Evolutionary conservation across 2,888 invertebrate species (phyloP), one percentile per base, ranked within the genome.

Genomic region (Acheta domesticus): DNA sequence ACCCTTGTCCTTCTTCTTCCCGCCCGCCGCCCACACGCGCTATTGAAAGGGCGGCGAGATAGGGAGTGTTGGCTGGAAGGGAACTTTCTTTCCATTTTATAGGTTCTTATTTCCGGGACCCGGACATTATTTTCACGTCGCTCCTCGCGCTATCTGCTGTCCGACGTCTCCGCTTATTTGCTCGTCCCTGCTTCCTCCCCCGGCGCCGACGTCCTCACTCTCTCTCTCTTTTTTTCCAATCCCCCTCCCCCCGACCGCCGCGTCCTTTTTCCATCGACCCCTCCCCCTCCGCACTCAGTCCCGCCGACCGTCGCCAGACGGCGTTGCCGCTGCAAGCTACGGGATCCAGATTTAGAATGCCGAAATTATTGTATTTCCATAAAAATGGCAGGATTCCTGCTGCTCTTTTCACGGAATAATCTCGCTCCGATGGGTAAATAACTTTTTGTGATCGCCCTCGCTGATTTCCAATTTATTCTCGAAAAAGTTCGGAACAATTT

Each of bases 41-140:
- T 62, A 62, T 62, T 62, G 62, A 62, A 62, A 62, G 62, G n/a
- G 62, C 62, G n/a, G 62, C 62, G 16, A 62, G 62, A 62, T 14
- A 62, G 14, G 62, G 62, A n/a, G 62, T 62, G 62, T 62, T 62
- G 62, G 62, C n/a, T 62, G 62, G 62, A 62, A 14, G 62, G 62
- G 62, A 62, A 62, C 62, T 62, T 62, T 62, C 62, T 62, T 62
- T 62, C 62, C 16, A 16, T n/a, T 62, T 62, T 62, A 62, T 62
- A 12, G 62, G 62, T 62, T 62, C 62, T 62, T 62, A 62, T 62
- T 62, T 62, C 62, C 62, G 62, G 62, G 16, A n/a, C 62, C 62
- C 62, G 62, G 62, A 62, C 62, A 62, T 62, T 62, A 62, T 62
- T 62, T 62, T 62, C 62, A 19, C 62, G 62, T 62, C 62, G 62